A percentile compares a stretch with the other conserved stretches of the same genome.
Conservation (phyloP, 2,888 invertebrate genomes). For the Doris montereyensis region DNA sequence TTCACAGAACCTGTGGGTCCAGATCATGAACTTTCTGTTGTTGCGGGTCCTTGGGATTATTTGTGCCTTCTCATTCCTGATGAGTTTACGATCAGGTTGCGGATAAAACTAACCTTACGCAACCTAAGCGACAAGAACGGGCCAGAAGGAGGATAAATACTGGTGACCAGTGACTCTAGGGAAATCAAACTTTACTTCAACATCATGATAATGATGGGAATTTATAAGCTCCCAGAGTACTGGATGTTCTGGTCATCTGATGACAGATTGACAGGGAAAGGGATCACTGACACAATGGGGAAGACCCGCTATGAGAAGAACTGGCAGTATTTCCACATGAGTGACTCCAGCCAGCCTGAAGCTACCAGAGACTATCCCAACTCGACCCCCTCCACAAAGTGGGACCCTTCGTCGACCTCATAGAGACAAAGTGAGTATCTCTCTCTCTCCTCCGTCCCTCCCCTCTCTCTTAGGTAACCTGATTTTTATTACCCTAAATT, state of each 20-base stretch:
- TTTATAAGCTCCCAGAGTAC: constrained; percentile 8
- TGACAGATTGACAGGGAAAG: background rate
- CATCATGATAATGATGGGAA: constrained; percentile 18
- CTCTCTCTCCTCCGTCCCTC: too few species aligned
- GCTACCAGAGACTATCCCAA: background rate
- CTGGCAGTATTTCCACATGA: constrained; percentile 7
- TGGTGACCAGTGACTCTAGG: background rate
- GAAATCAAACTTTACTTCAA: constrained; percentile 20
- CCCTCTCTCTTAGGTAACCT: too few species aligned
- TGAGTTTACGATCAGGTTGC: background rate
- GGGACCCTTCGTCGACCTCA: background rate
- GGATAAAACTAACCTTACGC: constrained; percentile 3
- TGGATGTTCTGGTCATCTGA: constrained; percentile 1
- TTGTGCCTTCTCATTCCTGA: constrained; percentile 9
- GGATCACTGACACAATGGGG: constrained; percentile 9
- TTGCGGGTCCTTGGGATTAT: constrained; percentile 2
- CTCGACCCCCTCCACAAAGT: background rate
- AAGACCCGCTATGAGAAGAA: background rate
- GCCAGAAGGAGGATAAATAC: background rate
- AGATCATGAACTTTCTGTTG: background rate
- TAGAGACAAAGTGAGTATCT: background rate
- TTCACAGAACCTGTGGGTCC: background rate
- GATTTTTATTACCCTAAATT: too few species aligned
- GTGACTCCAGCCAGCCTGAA: background rate
- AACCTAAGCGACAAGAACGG: constrained; percentile 6